phyloP scores from a whole-genome alignment of 2,797 vertebrate genomes.

The Gephyroberyx darwinii region DNA sequence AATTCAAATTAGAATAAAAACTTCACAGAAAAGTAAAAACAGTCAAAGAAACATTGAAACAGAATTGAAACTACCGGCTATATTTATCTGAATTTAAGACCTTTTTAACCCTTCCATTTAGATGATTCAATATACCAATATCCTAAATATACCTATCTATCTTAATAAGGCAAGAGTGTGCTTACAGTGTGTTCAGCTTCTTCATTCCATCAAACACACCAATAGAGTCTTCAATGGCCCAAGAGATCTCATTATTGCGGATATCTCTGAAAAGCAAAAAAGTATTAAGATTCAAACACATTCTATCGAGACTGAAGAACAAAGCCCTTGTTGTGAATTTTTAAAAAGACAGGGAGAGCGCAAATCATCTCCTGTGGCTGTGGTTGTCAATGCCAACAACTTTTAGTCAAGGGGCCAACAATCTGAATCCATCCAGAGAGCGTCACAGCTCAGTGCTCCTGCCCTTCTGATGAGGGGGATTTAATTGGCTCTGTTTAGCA shows the following conservation, averaged over 20 bases:
- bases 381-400: constrained; percentile 22
- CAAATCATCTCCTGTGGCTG: constrained; percentile 16
- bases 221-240: constrained; percentile 95
- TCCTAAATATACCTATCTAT: no score
- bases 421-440: constrained; percentile 32
- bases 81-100: no score
- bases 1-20: neutral
- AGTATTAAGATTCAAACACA: constrained; percentile 34
- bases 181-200: constrained; percentile 93
- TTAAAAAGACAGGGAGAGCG: constrained; percentile 15
- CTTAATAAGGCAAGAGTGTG: constrained; percentile 20
- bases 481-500: constrained; percentile 70
- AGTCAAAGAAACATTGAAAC: neutral
- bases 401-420: constrained; percentile 44
- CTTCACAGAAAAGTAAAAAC: neutral
- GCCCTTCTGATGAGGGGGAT: constrained; percentile 58
- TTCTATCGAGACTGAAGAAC: neutral
- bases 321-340: neutral
- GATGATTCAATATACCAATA: no score
- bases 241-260: constrained; percentile 95
- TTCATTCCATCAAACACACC: constrained; percentile 92
- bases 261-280: constrained; percentile 86
- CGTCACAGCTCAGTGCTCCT: constrained; percentile 56
- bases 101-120: no score
- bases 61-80: neutral